Evolutionary conservation across 2,888 invertebrate genomes (phyloP), one percentile per base, ranked within the genome.

Genomic region (Pseudococcus jackbeardsleyi): DNA sequence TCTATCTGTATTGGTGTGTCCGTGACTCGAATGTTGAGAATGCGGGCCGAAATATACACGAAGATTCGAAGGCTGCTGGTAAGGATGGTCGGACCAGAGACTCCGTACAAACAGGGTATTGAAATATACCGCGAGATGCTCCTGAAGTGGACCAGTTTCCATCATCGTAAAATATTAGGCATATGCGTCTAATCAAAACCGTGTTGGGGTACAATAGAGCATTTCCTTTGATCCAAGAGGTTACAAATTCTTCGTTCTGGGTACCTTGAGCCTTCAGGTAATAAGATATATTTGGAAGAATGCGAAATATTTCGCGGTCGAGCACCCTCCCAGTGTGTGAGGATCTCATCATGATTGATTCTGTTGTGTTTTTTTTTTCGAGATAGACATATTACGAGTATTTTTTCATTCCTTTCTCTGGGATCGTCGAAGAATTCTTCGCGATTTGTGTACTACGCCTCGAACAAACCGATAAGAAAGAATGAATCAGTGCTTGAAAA

Each of bases 21-120:
- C 79, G 46, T 46, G 79, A 82, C 46, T 79, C 79, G 79, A 42
- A 79, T 42, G 46, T 79, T 42, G 79, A 82, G 79, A 82, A 82
- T 46, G 79, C 79, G 79, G 72, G 72, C 72, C 72, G 72, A 72
- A 72, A 72, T 72, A 33, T 17, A 72, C 72, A 72, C 72, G 33
- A 9, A 64, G 64, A 3, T 22, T 59, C 19, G 64, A 64, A 64
- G 64, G 59, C 59, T 59, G 64, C 54, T 50, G 48, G 19, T 8
- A 72, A 33, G 72, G 72, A 72, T 17, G 33, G 26, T 59, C 4
- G 64, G 22, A 11, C 64, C 0, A 64, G 64, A 22, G 64, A 59
- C 59, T 59, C 59, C 68, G 68, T 33, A 33, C 68, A 12, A 68
- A 68, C 26, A 42, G 42, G 26, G 26, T 33, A 33, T 33, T 33